Base-by-base conservation (phyloP, 2,888 invertebrate genomes). In the Drosophila pseudotakahashii region DNA sequence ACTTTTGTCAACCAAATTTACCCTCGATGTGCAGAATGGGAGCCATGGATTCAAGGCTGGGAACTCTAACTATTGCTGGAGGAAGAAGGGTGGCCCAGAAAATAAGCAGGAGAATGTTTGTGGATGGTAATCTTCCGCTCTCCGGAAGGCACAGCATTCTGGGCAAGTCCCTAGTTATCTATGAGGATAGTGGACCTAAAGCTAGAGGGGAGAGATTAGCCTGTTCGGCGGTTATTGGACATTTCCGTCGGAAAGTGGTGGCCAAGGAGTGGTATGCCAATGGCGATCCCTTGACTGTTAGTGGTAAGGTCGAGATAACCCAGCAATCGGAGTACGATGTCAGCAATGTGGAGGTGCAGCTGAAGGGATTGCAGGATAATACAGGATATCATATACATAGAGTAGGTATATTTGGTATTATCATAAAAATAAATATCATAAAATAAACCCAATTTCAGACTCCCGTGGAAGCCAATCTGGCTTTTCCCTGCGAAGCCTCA, bases 181-280 rank as follows among this genome's bases (percentile, higher is more conserved):
- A 96, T 86, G 98, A 97, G 89, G 97, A 98, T 89, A 94, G 96
- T 88, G 97, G 97, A 0, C 98, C 98, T 0, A 95, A 95, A 71
- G 97, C 97, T 0, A 93, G 98, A 75, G 98, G 98, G 13, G 97
- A 98, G 91, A 93, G 98, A 72, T 93, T 98, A 89, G 97, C 97
- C 0, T 98, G 98, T 91, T 96, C 97, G 88, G 97, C 97, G 61
- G 94, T 97, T 74, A 94, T 93, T 57, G 95, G 96, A 0, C 93
- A 96, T 7, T 95, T 95, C 84, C 94, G 96, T 7, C 94, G 96
- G 64, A 97, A 97, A 92, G 97, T 96, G 0, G 97, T 98, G 1
- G 96, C 95, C 0, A 95, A 95, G 81, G 96, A 97, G 86, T 98
- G 98, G 98, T 97, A 96, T 91, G 95, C 96, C 6, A 97, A 97